These are phyloP conservation scores for Mormyrops attenuatus DNA, from an alignment of 2,797 vertebrate genomes.

Conservation along the genomic window DNA sequence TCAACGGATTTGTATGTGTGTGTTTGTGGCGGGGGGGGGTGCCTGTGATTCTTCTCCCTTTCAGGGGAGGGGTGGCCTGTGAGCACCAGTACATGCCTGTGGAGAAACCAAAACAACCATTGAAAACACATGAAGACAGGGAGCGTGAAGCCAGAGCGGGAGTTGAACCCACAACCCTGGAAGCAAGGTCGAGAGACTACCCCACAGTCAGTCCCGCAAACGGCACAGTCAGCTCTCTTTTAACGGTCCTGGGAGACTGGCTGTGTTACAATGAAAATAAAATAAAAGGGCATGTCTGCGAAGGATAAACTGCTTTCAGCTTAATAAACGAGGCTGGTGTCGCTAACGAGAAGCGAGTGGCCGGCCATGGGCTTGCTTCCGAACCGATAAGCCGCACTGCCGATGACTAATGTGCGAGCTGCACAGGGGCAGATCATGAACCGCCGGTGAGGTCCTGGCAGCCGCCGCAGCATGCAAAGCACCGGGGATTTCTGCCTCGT, in stretches of 20 bases:
- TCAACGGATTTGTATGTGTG: background rate
- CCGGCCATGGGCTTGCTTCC: background rate
- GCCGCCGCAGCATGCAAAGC: conserved; percentile 39
- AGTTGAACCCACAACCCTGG: background rate
- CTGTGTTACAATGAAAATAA: background rate
- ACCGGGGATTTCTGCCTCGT: conserved; percentile 46
- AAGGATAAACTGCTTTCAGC: background rate
- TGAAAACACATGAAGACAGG: background rate
- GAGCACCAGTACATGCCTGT: conserved; percentile 52
- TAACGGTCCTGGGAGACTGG: background rate
- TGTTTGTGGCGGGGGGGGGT: background rate
- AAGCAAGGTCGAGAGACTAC: background rate
- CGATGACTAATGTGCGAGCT: background rate
- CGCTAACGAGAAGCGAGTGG: background rate
- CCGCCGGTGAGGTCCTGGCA: background rate
- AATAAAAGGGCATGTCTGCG: background rate
- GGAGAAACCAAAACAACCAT: conserved; percentile 58
- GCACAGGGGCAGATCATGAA: background rate
- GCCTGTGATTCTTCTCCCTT: conserved; percentile 58
- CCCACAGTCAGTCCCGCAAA: background rate
- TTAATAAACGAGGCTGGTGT: background rate
- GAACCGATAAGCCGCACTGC: background rate
- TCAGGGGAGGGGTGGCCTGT: conserved; percentile 31
- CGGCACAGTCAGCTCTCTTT: background rate
- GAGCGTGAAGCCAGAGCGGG: background rate